These are phyloP conservation scores for Edolisoma coerulescens DNA, from an alignment of 2,113 vertebrate genomes.

Conservation along the genomic window DNA sequence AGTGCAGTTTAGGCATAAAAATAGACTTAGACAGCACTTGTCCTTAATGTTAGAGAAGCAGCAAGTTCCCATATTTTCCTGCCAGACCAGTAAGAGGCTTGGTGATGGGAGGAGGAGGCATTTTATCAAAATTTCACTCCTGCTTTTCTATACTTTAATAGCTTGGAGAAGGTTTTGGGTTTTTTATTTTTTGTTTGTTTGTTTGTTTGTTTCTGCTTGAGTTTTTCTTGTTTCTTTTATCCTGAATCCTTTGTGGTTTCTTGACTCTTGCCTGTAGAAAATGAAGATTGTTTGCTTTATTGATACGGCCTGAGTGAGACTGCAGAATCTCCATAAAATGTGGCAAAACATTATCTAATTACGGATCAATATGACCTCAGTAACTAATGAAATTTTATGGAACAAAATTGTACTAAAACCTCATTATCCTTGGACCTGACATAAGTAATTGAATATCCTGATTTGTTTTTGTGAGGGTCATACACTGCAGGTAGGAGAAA, in stretches of 20 bases:
- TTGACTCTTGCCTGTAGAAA: background rate
- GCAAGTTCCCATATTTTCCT: background rate
- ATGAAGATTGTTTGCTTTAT: background rate
- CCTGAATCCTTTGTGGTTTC: background rate
- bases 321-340: background rate
- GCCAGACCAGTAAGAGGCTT: background rate
- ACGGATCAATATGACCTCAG: background rate
- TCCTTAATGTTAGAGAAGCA: background rate
- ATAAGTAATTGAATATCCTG: constrained; percentile 10
- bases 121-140: background rate
- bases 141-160: background rate
- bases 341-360: constrained; percentile 1
- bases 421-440: background rate
- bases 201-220: background rate
- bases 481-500: background rate
- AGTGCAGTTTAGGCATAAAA: background rate
- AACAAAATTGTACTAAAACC: constrained; percentile 16
- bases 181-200: background rate
- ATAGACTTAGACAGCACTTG: background rate
- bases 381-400: constrained; percentile 12
- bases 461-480: background rate
- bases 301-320: background rate
- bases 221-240: background rate
- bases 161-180: background rate
- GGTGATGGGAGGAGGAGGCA: background rate